Conservation (phyloP, 1,140 invertebrate genomes). For the Zeugodacus cucurbitae region DNA sequence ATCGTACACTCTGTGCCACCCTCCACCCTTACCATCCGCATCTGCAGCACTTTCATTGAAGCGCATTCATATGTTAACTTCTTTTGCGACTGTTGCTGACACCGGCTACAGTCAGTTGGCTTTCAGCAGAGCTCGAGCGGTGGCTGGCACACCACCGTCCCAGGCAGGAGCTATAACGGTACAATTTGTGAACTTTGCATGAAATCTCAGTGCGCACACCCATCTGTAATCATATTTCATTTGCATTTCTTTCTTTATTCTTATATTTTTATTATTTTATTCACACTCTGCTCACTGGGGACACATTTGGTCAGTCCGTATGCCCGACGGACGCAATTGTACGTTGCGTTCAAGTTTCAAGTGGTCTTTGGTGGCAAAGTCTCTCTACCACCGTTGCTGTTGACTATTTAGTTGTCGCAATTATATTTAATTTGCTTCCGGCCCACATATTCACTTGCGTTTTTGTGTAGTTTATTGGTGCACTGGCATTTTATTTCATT, state of each 20-base stretch:
- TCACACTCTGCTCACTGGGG: background rate
- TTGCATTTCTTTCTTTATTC: background rate
- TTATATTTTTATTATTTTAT: background rate
- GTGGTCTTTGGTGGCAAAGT: background rate
- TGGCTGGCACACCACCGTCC: background rate
- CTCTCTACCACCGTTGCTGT: background rate
- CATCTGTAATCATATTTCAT: background rate
- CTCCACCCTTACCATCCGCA: background rate
- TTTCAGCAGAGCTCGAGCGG: background rate
- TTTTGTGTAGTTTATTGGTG: background rate
- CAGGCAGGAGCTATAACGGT: background rate
- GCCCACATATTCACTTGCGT: background rate
- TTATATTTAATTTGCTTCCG: conserved; percentile 18
- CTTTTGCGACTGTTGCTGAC: conserved; percentile 31
- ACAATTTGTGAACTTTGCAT: conserved; percentile 7
- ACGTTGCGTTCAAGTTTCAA: background rate
- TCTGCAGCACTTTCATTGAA: background rate
- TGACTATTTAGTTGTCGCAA: background rate
- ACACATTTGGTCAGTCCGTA: background rate
- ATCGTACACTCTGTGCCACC: background rate
- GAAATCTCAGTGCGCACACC: background rate
- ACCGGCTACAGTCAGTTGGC: background rate
- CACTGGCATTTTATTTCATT: background rate
- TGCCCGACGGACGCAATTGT: background rate
- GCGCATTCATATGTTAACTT: conserved; percentile 1